Evolutionary conservation across 2,113 vertebrate species (phyloP).

Genomic region (Pelecanus crispus): DNA sequence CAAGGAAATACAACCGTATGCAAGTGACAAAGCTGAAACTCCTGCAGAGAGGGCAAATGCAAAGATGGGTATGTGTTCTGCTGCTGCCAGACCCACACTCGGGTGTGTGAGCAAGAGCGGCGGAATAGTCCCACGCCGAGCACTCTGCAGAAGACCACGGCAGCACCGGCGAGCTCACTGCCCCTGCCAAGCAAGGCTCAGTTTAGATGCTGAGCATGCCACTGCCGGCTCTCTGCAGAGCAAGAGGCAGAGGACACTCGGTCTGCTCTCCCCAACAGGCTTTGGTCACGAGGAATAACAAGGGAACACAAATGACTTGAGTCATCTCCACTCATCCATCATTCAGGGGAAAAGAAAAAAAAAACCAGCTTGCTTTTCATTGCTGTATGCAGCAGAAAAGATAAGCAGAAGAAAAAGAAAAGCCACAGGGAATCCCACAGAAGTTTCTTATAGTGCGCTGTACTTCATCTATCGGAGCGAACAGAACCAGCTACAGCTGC

Average conservation of each 20-base stretch:
- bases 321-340: neutral
- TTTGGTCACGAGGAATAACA: neutral
- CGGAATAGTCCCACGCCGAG: accelerated
- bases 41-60: neutral
- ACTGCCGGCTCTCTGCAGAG: neutral
- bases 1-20: neutral
- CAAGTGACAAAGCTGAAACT: neutral
- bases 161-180: too few relatives aligned
- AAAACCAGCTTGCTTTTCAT: neutral
- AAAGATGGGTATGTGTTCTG: too few relatives aligned
- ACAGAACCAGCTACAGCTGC: neutral
- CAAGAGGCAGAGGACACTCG: neutral
- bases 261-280: neutral
- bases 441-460: neutral
- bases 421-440: neutral
- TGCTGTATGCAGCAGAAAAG: neutral
- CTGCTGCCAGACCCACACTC: neutral
- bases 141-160: neutral
- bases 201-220: accelerated
- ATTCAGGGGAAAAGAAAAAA: neutral
- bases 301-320: neutral
- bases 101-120: neutral
- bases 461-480: accelerated
- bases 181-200: neutral
- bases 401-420: neutral